Evolutionary conservation across 2,797 vertebrate genomes (phyloP).

Genomic region (Fratercula arctica): DNA sequence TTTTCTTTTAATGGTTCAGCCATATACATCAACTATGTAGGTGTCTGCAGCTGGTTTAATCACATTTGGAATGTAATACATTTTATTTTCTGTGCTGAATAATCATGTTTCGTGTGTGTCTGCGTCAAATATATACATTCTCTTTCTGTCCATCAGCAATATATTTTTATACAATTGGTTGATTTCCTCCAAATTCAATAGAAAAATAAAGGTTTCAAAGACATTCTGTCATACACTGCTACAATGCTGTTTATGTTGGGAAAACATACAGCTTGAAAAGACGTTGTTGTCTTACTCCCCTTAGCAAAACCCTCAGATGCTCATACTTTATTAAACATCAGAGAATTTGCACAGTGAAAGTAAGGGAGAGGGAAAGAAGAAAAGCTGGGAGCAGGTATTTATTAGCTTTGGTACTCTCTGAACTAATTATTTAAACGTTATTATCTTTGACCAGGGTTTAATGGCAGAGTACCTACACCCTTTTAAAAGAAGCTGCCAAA

Average conservation of each 20-base stretch:
- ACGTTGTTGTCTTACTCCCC: background rate
- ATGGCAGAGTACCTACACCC: background rate
- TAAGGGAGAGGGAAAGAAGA: background rate
- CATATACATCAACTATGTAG: background rate
- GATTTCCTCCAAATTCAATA: background rate
- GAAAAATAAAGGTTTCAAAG: constrained; percentile 21
- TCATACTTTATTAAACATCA: constrained; percentile 46
- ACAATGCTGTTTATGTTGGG: background rate
- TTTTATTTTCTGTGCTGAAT: background rate
- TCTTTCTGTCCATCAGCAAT: background rate
- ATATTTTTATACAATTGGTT: background rate
- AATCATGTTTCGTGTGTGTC: background rate
- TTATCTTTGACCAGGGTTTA: background rate
- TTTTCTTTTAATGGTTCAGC: background rate
- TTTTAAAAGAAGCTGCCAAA: background rate
- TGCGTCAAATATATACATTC: background rate
- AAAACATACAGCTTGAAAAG: constrained; percentile 15
- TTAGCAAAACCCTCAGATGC: constrained; percentile 23
- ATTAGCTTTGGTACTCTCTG: constrained; percentile 11
- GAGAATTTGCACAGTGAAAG: background rate
- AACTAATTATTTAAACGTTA: constrained; percentile 13
- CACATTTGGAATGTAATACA: background rate
- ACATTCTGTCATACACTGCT: background rate
- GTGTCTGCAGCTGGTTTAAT: background rate
- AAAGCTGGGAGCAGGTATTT: constrained; percentile 7